Percentiles rank a stretch among this genome's conserved stretches.
These are phyloP conservation scores for Campylorhamphus procurvoides DNA, from an alignment of 2,113 vertebrate species.

Conservation along the genomic window DNA sequence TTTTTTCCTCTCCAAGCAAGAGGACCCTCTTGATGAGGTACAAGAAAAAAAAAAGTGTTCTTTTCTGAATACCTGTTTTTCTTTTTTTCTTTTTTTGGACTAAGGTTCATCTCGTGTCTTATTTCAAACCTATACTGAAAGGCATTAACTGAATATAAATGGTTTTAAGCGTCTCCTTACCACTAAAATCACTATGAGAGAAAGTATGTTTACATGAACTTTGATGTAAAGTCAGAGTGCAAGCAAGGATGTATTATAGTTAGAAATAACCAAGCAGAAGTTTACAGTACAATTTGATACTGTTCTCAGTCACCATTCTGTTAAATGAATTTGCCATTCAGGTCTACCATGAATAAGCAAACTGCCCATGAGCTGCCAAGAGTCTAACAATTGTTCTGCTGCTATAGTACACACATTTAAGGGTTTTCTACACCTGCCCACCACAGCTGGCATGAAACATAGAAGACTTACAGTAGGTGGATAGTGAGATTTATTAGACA, in stretches of 20 bases:
- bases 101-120: background rate
- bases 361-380: background rate
- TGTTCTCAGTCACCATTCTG: background rate
- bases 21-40: background rate
- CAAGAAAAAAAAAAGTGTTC: background rate
- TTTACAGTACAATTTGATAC: background rate
- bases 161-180: background rate
- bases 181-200: background rate
- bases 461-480: background rate
- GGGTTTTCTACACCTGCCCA: background rate
- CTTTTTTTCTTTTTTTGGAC: accelerated
- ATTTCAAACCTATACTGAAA: background rate
- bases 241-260: background rate
- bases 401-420: background rate
- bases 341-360: accelerated
- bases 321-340: background rate
- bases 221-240: background rate
- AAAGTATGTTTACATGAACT: background rate
- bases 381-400: background rate
- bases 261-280: background rate
- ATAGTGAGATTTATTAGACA: background rate
- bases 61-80: background rate
- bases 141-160: background rate
- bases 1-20: background rate
- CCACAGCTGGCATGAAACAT: background rate